These are phyloP conservation scores for Artibeus lituratus DNA, from an alignment of 2,797 vertebrate genomes.

Conservation along the genomic window DNA sequence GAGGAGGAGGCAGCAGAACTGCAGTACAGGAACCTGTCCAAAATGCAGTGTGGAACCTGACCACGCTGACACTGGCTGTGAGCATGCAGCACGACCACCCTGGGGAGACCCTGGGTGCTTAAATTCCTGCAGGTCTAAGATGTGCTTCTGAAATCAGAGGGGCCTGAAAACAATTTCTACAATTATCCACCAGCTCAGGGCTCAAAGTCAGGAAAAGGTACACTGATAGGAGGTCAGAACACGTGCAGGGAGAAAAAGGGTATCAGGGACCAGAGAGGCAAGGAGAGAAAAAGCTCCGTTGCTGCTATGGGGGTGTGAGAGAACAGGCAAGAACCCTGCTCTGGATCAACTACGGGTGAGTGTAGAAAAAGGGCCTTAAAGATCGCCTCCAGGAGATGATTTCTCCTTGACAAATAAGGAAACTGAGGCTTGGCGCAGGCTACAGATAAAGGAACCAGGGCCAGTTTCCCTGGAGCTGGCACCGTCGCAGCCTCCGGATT, in stretches of 20 bases:
- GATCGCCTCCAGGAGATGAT: neutral
- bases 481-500: neutral
- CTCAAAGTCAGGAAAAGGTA: neutral
- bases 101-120: neutral
- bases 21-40: neutral
- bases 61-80: fast-evolving
- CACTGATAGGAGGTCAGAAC: neutral
- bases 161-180: neutral
- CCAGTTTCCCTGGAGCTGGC: neutral
- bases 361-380: neutral
- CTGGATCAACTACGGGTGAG: neutral
- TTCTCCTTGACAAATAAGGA: neutral
- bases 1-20: neutral
- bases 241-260: neutral
- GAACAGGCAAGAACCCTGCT: neutral
- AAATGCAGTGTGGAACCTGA: neutral
- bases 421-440: neutral
- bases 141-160: neutral
- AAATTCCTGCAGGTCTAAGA: neutral
- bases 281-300: neutral
- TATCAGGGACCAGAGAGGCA: neutral
- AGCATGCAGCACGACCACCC: neutral
- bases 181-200: neutral
- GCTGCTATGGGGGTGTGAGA: neutral
- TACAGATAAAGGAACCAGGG: neutral